Evolutionary conservation across 53 echinoderm and acorn worm genomes (phyloP), one percentile per base, ranked within the genome.

Genomic region (Luidia sarsii): DNA sequence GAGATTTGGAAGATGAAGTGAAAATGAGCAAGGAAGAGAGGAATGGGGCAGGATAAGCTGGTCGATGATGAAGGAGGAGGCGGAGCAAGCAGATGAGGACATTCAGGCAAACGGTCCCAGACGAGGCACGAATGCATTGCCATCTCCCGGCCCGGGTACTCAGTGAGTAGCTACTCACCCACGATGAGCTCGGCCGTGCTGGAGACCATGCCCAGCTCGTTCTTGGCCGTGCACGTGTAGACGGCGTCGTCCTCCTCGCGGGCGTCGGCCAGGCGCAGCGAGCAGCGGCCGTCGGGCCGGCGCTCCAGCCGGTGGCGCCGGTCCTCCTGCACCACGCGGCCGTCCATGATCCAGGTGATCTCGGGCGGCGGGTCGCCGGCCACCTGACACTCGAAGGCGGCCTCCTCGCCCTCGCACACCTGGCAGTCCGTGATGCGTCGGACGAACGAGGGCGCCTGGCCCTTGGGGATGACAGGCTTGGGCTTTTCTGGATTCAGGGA

Each of bases 171-270:
- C 2, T 20, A 86, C 90, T 55, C 33, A 94, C 94, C 96, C 25
- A 93, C 90, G 25, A 89, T 70, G 20, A 96, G 83, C 50, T 96
- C 96, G 21, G 96, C 96, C 0, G 96, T 87, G 61, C 93, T 91
- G 22, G 88, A 88, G 4, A 90, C 81, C 51, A 88, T 71, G 37
- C 96, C 96, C 2, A 65, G 50, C 9, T 50, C 82, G 65, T 96
- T 96, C 79, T 86, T 92, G 7, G 96, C 96, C 18, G 89, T 79
- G 33, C 93, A 93, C 16, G 96, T 96, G 54, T 93, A 96, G 50
- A 93, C 87, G 10, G 93, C 93, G 53, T 96, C 96, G 19, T 96
- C 96, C 7, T 96, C 91, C 31, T 85, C 88, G 10, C 43, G 80
- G 82, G 93, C 93, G 86, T 93, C 86, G 79, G 36, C 80, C 48